phyloP scores from a whole-genome alignment of 2,113 vertebrate species.

The Loxodonta africana region DNA sequence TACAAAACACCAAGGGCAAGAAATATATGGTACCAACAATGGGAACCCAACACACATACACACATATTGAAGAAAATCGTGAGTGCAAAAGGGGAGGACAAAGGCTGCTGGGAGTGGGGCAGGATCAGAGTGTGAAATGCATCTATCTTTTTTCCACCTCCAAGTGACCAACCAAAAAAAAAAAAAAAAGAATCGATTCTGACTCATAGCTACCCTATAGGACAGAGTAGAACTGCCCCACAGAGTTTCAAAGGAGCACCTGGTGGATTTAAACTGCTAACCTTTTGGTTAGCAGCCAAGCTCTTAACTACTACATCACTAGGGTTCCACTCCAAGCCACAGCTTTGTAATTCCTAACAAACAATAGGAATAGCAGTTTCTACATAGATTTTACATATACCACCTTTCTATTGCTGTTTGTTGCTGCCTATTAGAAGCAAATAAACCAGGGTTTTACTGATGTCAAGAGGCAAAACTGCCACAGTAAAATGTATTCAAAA shows the following conservation, averaged over 20 bases:
- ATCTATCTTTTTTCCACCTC: neutral
- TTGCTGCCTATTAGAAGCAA: neutral
- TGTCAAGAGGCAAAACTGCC: slow-evolving; percentile 33
- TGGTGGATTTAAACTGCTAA: too few relatives aligned
- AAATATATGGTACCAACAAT: neutral
- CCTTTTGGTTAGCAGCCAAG: too few relatives aligned
- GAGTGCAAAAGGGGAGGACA: neutral
- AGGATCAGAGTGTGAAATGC: neutral
- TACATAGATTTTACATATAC: neutral
- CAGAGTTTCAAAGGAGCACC: too few relatives aligned
- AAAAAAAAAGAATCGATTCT: too few relatives aligned
- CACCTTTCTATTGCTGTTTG: slow-evolving; percentile 18
- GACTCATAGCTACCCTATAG: too few relatives aligned
- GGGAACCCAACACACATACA: neutral
- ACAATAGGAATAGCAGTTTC: slow-evolving; percentile 31
- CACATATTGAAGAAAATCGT: neutral
- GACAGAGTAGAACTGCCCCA: too few relatives aligned
- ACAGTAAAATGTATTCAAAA: slow-evolving; percentile 15
- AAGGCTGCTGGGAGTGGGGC: neutral
- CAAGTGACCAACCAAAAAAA: neutral
- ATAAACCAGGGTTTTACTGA: slow-evolving; percentile 3
- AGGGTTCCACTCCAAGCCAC: neutral
- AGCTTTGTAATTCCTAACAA: slow-evolving; percentile 37
- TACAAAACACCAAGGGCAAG: neutral
- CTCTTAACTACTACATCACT: too few relatives aligned